phyloP scores from a whole-genome alignment of 2,797 vertebrate genomes.

The Alectoris magna region DNA sequence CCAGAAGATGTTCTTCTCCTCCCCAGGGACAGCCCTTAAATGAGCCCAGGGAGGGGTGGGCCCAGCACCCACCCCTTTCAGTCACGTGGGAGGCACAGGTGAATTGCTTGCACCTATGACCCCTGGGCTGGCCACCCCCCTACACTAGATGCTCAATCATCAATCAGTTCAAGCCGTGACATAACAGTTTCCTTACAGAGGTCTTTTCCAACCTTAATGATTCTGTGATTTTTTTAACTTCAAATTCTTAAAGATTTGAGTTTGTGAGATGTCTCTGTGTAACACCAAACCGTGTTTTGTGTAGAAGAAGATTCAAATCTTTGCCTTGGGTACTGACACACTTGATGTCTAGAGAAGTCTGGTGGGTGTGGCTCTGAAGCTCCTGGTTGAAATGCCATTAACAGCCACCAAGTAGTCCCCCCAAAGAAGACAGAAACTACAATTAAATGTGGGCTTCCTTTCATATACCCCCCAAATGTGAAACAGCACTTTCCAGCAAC shows the following conservation, averaged over 20 bases:
- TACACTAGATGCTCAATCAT: too few relatives aligned
- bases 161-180: too few relatives aligned
- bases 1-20: too few relatives aligned
- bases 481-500: neutral
- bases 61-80: too few relatives aligned
- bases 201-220: too few relatives aligned
- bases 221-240: neutral
- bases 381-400: neutral
- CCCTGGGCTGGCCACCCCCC: too few relatives aligned
- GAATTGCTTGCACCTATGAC: too few relatives aligned
- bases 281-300: neutral
- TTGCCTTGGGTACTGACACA: neutral
- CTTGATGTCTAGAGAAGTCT: neutral
- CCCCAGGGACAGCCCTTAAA: too few relatives aligned
- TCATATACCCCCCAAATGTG: neutral
- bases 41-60: too few relatives aligned
- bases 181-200: too few relatives aligned
- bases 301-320: neutral
- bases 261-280: neutral
- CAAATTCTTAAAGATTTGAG: neutral
- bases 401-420: neutral
- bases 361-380: neutral
- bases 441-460: neutral
- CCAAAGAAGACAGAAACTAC: neutral
- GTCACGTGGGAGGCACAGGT: too few relatives aligned